Base-by-base conservation (phyloP, 1,140 invertebrate genomes). In the Drosophila grimshawi region DNA sequence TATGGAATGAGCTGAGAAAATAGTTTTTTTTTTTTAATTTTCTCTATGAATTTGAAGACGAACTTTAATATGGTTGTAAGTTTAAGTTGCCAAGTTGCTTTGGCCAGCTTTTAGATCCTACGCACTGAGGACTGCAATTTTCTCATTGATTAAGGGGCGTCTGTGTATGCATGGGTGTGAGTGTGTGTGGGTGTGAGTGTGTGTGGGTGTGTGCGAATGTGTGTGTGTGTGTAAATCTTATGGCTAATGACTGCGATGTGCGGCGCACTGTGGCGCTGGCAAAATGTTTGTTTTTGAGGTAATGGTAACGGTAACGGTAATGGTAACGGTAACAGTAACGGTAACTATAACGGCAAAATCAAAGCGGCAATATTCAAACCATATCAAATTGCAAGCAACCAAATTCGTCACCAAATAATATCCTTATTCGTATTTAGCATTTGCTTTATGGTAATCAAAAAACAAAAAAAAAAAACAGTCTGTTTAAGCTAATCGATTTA, bases 221-320 rank as follows among this genome's bases (percentile, higher is more conserved):
- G 46, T 52, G 27, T 32, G 35, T 48, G 55, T 8, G 55, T 56
- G 19, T 60, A 30, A 55, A 51, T 80, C 83, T 86, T 88, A 88
- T 29, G 39, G 33, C 80, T 88, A 88, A 67, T 88, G 83, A 88
- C 83, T 86, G 76, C 49, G 43, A 60, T 55, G 41, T 72, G 69
- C 65, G 69, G 52, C 62, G 48, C 46, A 37, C 45, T 27, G 27
- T 33, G 39, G 53, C 49, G 57, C 39, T 57, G 35, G 30, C 49
- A 56, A 71, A 76, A 65, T 46, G 43, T 46, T 8, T 48, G 8
- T 41, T 71, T 32, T 71, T 86, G 78, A 86, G 81, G 82, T 86
- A 82, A 72, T 72, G 65, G 66, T 76, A 66, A 77, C 64, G 53
- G 55, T 76, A 65, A 66, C n/a, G 37, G 29, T 57, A n/a, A n/a